Evolutionary conservation across 2,888 invertebrate species (phyloP), one percentile per base, ranked within the genome.

Genomic region (Cataglyphis cursor): DNA sequence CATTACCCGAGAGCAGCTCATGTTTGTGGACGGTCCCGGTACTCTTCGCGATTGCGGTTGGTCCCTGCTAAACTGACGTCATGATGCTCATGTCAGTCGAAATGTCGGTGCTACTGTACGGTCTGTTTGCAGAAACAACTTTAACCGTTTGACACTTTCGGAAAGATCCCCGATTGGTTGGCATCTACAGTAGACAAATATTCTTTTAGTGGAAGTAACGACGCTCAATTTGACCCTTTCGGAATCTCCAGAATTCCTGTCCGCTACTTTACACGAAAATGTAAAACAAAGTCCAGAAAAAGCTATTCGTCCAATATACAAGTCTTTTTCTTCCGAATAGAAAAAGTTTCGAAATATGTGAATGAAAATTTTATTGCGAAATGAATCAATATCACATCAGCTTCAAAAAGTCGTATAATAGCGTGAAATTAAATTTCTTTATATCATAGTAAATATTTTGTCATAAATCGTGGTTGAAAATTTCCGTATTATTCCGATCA

Each of bases 41-140:
- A 81, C 72, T 81, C 85, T 80, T 85, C 81, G 81, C 89, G 74
- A 82, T 82, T 68, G 82, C 83, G 75, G 68, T 85, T 83, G 80
- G 82, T 74, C 83, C 61, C 74, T 64, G 87, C 82, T 89, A 83
- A 90, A 87, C 83, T 57, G 89, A 81, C 89, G 84, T 87, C 85
- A 81, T 68, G 84, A 72, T 61, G 74, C 84, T 76, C 82, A 62
- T 81, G 84, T 82, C 86, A 84, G 82, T 65, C 62, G 81, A 88
- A 88, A 90, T 81, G 61, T 65, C 78, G 65, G 61, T 61, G 90
- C 89, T 90, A 89, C 90, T 82, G 88, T 86, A 68, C 76, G 75
- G 70, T 86, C 89, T 89, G 84, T 86, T 88, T 90, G 76, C 80
- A 83, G 84, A 88, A 90, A 88, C 88, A 89, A 90, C 84, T 89